Conservation (phyloP, 1,140 invertebrate genomes). For the Gonatopus flavifemur region DNA sequence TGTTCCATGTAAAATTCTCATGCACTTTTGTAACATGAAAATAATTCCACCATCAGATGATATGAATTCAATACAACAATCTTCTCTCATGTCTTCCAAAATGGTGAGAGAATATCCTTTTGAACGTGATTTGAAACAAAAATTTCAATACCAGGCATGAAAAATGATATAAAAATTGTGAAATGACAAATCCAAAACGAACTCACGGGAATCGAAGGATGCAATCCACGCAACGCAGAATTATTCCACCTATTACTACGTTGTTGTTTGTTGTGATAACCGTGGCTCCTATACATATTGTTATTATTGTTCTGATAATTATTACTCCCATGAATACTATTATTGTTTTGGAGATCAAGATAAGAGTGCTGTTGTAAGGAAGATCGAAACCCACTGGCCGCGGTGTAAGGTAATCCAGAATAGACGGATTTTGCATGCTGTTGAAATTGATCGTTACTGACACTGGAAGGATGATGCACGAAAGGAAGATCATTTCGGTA, state of each 20-base stretch:
- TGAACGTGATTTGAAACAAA: no score
- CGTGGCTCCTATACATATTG: conserved; percentile 7
- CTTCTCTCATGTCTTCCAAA: no score
- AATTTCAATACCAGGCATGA: no score
- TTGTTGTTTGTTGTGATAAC: conserved; percentile 31
- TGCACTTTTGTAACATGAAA: no score
- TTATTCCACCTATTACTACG: conserved; percentile 47
- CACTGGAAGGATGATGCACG: conserved; percentile 22
- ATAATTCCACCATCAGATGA: no score
- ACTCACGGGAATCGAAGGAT: conserved; percentile 44
- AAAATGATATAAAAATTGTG: no score
- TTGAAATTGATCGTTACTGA: no score
- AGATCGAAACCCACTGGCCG: conserved; percentile 23
- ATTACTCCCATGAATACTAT: conserved; percentile 7
- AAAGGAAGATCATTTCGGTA: conserved; percentile 17
- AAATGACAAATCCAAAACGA: background rate
- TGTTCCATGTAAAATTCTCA: no score
- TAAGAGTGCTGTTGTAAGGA: conserved; percentile 18
- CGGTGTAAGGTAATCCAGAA: conserved; percentile 10
- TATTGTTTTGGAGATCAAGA: conserved; percentile 29
- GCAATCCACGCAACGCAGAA: conserved; percentile 34
- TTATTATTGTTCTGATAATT: conserved; percentile 32
- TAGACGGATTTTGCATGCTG: conserved; percentile 8
- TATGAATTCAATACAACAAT: no score
- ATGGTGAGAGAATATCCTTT: no score